A percentile compares a stretch with the other conserved stretches of the same genome.
These are phyloP conservation scores for Hydropsyche betteni DNA, from an alignment of 2,888 invertebrate genomes.

Conservation along the genomic window DNA sequence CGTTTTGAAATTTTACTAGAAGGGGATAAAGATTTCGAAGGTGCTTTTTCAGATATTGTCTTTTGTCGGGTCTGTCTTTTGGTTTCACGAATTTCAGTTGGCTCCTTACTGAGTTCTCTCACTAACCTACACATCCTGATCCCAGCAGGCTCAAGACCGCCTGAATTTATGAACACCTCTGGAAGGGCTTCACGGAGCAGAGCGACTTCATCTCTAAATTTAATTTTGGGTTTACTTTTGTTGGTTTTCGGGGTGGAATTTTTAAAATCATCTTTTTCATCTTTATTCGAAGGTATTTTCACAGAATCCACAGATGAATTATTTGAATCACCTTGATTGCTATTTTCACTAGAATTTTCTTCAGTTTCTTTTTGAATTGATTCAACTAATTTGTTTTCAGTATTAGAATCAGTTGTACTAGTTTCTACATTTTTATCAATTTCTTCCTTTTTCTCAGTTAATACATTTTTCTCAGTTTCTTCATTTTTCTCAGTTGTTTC, in stretches of 20 bases:
- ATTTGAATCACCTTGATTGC: neutral
- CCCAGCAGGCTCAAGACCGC: conserved; percentile 70
- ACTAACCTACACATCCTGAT: conserved; percentile 72
- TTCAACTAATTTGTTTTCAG: conserved; percentile 53
- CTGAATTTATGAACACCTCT: conserved; percentile 75
- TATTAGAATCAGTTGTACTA: conserved; percentile 45
- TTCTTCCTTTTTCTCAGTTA: conserved; percentile 40
- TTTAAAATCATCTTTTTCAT: conserved; percentile 38
- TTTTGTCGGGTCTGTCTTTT: conserved; percentile 33
- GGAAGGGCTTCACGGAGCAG: conserved; percentile 74
- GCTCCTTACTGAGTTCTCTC: conserved; percentile 55
- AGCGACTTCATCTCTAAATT: conserved; percentile 62
- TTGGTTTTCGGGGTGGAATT: neutral
- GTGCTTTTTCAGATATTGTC: conserved; percentile 1
- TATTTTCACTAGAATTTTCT: conserved; percentile 36
- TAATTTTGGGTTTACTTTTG: neutral
- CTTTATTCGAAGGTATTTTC: conserved; percentile 47
- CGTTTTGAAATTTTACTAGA: neutral
- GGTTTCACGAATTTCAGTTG: neutral
- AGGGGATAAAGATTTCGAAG: neutral
- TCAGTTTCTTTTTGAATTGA: conserved; percentile 52
- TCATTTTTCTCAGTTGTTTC: conserved; percentile 16
- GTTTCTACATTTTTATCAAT: conserved; percentile 34
- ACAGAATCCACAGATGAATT: neutral
- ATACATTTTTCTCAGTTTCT: conserved; percentile 45